Evolutionary conservation across 2,888 invertebrate species (phyloP).

Genomic region (Tenthredo notha): DNA sequence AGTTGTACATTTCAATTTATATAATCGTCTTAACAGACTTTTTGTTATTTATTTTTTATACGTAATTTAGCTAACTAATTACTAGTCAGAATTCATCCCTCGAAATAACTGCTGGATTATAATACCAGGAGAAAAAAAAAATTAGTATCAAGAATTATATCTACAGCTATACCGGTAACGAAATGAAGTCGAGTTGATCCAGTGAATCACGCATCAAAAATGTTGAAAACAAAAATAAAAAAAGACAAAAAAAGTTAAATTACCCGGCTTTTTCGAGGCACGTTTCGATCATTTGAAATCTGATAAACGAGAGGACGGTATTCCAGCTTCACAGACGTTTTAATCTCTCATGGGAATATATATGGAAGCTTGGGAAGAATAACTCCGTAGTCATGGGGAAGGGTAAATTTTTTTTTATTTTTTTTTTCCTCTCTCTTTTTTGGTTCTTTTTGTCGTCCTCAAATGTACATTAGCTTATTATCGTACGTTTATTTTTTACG

Average conservation of each 20-base stretch:
- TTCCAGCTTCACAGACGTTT: slow-evolving; percentile 6
- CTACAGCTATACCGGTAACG: neutral
- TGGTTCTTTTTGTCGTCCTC: neutral
- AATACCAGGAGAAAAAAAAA: neutral
- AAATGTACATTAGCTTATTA: slow-evolving; percentile 46
- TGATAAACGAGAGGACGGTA: slow-evolving; percentile 19
- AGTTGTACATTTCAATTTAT: neutral
- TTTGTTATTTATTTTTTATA: neutral
- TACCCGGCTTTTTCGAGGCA: neutral
- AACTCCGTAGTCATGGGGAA: neutral
- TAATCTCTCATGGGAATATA: slow-evolving; percentile 38
- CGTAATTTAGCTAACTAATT: slow-evolving; percentile 15
- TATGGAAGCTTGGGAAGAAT: slow-evolving; percentile 1
- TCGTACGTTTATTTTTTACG: neutral
- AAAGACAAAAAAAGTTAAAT: neutral
- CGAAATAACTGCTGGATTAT: neutral
- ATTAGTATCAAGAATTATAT: neutral
- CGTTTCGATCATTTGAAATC: slow-evolving; percentile 23
- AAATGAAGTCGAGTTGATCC: slow-evolving; percentile 34
- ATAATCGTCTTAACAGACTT: neutral
- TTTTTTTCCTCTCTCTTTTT: neutral
- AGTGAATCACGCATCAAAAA: neutral
- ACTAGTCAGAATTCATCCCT: slow-evolving; percentile 12
- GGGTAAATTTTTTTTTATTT: neutral
- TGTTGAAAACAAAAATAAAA: neutral